phyloP scores from a whole-genome alignment of 2,888 invertebrate genomes.

The Leptopilina drosophilae region DNA sequence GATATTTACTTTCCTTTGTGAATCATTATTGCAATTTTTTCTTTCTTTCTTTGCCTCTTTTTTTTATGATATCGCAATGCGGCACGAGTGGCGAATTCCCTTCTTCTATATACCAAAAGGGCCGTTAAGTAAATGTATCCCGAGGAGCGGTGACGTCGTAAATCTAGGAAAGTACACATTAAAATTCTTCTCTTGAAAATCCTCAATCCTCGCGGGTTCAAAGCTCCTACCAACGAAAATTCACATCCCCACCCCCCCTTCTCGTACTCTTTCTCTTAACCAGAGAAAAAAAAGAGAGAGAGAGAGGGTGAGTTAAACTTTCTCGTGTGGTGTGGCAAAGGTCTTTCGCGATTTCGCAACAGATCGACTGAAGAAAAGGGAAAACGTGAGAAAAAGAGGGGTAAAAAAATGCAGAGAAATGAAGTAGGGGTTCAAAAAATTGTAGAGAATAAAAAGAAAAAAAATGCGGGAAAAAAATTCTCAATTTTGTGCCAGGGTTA shows the following conservation, averaged over 20 bases:
- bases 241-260: slow-evolving; percentile 13
- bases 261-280: background rate
- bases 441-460: no score
- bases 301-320: background rate
- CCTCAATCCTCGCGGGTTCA: slow-evolving; percentile 42
- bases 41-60: background rate
- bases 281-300: background rate
- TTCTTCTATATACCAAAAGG: background rate
- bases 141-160: slow-evolving; percentile 54
- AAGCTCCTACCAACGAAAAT: slow-evolving; percentile 32
- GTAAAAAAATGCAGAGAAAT: no score
- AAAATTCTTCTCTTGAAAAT: slow-evolving; percentile 60
- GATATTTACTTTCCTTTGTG: slow-evolving; percentile 10
- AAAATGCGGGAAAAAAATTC: no score
- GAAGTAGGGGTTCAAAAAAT: no score
- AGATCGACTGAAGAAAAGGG: slow-evolving; percentile 27
- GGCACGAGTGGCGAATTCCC: slow-evolving; percentile 21
- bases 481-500: no score
- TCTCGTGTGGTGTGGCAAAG: slow-evolving; percentile 21
- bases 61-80: slow-evolving; percentile 41
- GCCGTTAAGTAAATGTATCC: slow-evolving; percentile 37
- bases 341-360: slow-evolving; percentile 39
- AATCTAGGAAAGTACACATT: slow-evolving; percentile 60
- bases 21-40: slow-evolving; percentile 38
- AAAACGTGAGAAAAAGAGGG: slow-evolving; percentile 34